Evolutionary conservation across 1,140 invertebrate species (phyloP).

Genomic region (Atta colombica): DNA sequence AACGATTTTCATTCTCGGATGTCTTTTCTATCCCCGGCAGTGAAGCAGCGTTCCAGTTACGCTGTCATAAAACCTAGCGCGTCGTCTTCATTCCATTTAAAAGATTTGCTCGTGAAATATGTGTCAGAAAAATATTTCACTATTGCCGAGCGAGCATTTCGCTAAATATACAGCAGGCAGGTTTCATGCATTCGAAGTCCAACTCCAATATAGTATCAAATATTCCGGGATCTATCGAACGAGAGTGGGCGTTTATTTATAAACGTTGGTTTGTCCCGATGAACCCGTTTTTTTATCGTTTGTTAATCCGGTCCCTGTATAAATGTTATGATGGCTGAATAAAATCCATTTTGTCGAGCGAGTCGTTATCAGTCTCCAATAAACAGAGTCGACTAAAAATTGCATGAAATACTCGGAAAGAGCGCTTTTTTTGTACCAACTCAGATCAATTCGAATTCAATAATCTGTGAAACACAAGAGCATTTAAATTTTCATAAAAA

Average conservation of each 20-base stretch:
- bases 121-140: slow-evolving; percentile 52
- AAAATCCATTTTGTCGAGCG: slow-evolving; percentile 48
- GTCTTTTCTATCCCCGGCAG: slow-evolving; percentile 47
- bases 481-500: slow-evolving; percentile 17
- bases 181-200: not conserved
- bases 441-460: not conserved
- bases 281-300: slow-evolving; percentile 52
- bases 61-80: slow-evolving; percentile 49
- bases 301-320: slow-evolving; percentile 48
- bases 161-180: slow-evolving; percentile 43
- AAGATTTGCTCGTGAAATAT: slow-evolving; percentile 55
- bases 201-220: slow-evolving; percentile 45
- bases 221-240: slow-evolving; percentile 44
- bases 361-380: slow-evolving; percentile 34
- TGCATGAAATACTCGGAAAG: slow-evolving; percentile 34
- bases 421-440: not conserved
- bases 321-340: slow-evolving; percentile 46
- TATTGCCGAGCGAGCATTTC: slow-evolving; percentile 39
- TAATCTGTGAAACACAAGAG: not conserved
- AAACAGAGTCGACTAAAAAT: slow-evolving; percentile 41
- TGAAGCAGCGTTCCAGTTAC: slow-evolving; percentile 29
- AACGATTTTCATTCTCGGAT: slow-evolving; percentile 50
- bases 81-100: slow-evolving; percentile 59
- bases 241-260: slow-evolving; percentile 42
- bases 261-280: slow-evolving; percentile 37